Evolutionary conservation across 2,113 vertebrate species (phyloP).

Genomic region (Lampris megalopsis): DNA sequence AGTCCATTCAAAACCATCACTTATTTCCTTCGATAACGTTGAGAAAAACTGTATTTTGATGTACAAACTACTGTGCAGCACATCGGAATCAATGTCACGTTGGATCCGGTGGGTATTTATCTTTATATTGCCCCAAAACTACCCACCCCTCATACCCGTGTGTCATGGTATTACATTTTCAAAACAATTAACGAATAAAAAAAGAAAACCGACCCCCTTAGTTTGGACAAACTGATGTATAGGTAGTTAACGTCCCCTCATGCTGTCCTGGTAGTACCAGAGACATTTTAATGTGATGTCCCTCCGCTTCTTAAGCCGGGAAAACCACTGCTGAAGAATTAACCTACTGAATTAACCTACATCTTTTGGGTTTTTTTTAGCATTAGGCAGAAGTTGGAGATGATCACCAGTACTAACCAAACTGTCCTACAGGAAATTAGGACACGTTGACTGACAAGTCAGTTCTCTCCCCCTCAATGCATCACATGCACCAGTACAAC

Average conservation of each 20-base stretch:
- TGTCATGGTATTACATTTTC: slow-evolving; percentile 9
- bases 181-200: slow-evolving; percentile 19
- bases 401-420: background rate
- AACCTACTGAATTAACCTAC: background rate
- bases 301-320: background rate
- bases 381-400: no score
- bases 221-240: slow-evolving; percentile 7
- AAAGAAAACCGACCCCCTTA: slow-evolving; percentile 38
- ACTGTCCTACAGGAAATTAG: background rate
- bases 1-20: slow-evolving; percentile 27
- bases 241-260: background rate
- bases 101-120: slow-evolving; percentile 7
- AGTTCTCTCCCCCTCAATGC: background rate
- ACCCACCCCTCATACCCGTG: slow-evolving; percentile 6
- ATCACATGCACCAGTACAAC: background rate
- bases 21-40: slow-evolving; percentile 37
- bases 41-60: slow-evolving; percentile 36
- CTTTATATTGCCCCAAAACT: slow-evolving; percentile 26
- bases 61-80: slow-evolving; percentile 33
- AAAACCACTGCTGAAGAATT: background rate
- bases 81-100: slow-evolving; percentile 29
- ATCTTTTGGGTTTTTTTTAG: no score
- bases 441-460: background rate
- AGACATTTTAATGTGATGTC: no score
- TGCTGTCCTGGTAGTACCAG: no score